Base-by-base conservation (phyloP, 2,797 vertebrate species). In the Hoplostethus mediterraneus region DNA sequence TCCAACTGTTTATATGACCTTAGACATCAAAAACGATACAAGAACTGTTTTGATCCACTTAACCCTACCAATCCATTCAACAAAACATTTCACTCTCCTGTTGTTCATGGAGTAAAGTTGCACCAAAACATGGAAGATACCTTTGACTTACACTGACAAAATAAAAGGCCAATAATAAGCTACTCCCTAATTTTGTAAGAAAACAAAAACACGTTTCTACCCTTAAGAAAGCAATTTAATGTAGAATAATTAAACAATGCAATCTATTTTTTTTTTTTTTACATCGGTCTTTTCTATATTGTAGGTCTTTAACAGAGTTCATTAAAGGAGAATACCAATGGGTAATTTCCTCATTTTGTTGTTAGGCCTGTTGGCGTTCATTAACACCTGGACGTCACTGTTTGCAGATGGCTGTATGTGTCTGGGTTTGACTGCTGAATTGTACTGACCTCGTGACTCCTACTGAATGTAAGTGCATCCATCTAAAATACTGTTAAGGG, bases 41-140 rank as follows among this genome's bases (percentile, higher is more conserved):
- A 81, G 42, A 66, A 76, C 80, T 75, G 73, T 88, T 85, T 76
- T 76, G 38, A 64, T 45, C 36, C 59, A 44, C 44, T 62, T 33
- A 28, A 63, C 75, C 67, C 56, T 30, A 54, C 67, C 44, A 53
- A 63, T 49, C 3, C 3, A 52, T 73, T 47, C 5, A 59, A 13
- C 13, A 47, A 9, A 63, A 68, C 1, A 14, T 21, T 59, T 14
- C 13, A 14, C 56, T 63, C 16, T 42, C 40, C 58, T 71, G 67
- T 71, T 61, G 55, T 44, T 48, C 45, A 38, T 25, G 61, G 17
- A 16, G 38, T 38, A 36, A 40, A 36, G 45, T 25, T 8, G 48
- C 28, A 38, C 30, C 55, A 58, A 40, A 68, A 66, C 52, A 66
- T 56, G 38, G 45, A 66, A 6, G 31, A 58, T n/a, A 38, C 17